Evolutionary conservation across 35 echinoderm and acorn worm species (phyloP).

Genomic region (Apostichopus japonicus): DNA sequence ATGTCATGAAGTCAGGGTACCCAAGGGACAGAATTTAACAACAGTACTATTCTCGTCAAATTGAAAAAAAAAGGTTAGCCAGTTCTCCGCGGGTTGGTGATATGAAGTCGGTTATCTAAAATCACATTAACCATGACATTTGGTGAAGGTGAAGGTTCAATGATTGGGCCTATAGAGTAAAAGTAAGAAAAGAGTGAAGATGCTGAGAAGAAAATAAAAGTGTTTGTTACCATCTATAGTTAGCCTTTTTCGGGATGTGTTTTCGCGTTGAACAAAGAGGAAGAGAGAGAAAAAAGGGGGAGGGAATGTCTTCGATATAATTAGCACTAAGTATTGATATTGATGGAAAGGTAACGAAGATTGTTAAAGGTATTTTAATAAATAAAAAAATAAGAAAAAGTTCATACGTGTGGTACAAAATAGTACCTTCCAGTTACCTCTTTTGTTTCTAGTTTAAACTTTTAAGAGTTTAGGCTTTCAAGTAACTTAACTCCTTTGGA

Average conservation of each 20-base stretch:
- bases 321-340: neutral
- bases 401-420: no score
- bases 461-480: no score
- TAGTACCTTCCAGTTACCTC: no score
- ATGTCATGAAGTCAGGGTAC: neutral
- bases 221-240: no score
- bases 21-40: neutral
- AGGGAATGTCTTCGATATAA: neutral
- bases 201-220: neutral
- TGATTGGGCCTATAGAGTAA: neutral
- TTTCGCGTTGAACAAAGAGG: neutral
- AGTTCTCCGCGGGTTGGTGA: neutral
- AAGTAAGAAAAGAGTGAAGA: neutral
- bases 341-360: neutral
- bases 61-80: neutral
- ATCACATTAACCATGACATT: neutral
- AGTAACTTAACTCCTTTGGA: no score
- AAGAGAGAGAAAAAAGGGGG: neutral
- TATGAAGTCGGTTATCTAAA: neutral
- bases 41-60: no score
- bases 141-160: neutral
- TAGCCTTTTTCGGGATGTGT: no score
- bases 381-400: no score
- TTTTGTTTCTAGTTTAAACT: no score
- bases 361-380: neutral